Conservation (phyloP, 2,888 invertebrate genomes). For the Lasius fuliginosus region DNA sequence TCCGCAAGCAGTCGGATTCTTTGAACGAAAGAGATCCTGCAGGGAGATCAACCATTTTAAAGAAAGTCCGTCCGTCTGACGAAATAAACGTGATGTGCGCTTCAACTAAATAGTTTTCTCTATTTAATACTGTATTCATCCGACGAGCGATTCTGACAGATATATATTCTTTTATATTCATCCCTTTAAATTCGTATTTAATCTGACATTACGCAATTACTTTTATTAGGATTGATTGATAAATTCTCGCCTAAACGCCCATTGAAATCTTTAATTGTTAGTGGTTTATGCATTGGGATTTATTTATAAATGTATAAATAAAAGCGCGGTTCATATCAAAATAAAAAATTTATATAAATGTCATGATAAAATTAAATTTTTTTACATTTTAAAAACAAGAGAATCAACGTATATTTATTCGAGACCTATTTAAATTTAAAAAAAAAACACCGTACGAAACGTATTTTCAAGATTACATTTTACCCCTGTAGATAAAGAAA, state of each 20-base stretch:
- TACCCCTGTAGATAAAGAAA: background rate
- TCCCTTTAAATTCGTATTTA: background rate
- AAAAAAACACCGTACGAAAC: background rate
- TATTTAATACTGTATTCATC: background rate
- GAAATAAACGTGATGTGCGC: conserved; percentile 36
- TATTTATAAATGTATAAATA: background rate
- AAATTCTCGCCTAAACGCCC: background rate
- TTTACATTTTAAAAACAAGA: background rate
- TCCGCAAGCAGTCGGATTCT: conserved; percentile 68
- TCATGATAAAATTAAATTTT: background rate
- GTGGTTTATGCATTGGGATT: background rate
- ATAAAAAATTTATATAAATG: background rate
- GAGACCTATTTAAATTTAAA: background rate
- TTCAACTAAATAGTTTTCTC: conserved; percentile 37
- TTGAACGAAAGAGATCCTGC: conserved; percentile 54
- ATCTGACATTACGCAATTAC: background rate
- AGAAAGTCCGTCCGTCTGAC: conserved; percentile 21
- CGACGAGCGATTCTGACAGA: background rate
- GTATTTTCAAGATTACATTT: background rate
- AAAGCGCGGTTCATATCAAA: background rate
- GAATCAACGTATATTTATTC: background rate
- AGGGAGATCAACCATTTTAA: conserved; percentile 56
- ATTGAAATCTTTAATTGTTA: conserved; percentile 2
- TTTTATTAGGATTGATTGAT: background rate
- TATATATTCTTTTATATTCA: conserved; percentile 6